Evolutionary conservation across 2,113 vertebrate genomes (phyloP), one percentile per base, ranked within the genome.

Genomic region (Mystacornis crossleyi): DNA sequence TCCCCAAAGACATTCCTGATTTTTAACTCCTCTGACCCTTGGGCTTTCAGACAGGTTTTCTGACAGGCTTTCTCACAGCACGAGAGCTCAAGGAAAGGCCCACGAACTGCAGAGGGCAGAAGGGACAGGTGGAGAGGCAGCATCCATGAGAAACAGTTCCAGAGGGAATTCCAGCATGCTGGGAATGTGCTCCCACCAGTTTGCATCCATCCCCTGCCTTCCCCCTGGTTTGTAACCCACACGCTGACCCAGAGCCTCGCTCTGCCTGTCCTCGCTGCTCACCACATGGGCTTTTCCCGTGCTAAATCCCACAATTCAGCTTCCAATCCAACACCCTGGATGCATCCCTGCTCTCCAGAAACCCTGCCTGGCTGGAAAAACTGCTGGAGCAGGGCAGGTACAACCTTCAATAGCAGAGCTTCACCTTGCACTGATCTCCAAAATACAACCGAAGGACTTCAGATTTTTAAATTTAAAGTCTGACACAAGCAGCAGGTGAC

Each of bases 361-460:
- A 12, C 33, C 14, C 33, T 17, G 14, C 23, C n/a, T 18, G 47
- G 53, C 28, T 38, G 29, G 12, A 43, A 29, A 4, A 74, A 28
- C 3, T 23, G 28, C 73, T 21, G 64, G 12, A 31, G 18, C 15
- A 47, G 47, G 58, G 31, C 47, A 60, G 60, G 24, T 4, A 10
- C 20, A 50, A 5, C 28, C 25, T 19, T 6, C 51, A 25, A 3
- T 7, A 2, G 12, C 42, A 42, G 6, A 74, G 15, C 45, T 26
- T 36, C 61, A 36, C 34, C 45, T 79, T 13, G 25, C 43, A 16
- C 19, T 18, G 7, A 48, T 4, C 61, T 45, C 50, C 55, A 45
- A 36, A 40, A 45, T 0, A 10, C 14, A 65, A n/a, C 42, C 1
- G 18, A 57, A 57, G 7, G 9, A 33, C 1, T n/a, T 12, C 0